Base-by-base conservation (phyloP, 2,888 invertebrate genomes). In the Acleris cristana region DNA sequence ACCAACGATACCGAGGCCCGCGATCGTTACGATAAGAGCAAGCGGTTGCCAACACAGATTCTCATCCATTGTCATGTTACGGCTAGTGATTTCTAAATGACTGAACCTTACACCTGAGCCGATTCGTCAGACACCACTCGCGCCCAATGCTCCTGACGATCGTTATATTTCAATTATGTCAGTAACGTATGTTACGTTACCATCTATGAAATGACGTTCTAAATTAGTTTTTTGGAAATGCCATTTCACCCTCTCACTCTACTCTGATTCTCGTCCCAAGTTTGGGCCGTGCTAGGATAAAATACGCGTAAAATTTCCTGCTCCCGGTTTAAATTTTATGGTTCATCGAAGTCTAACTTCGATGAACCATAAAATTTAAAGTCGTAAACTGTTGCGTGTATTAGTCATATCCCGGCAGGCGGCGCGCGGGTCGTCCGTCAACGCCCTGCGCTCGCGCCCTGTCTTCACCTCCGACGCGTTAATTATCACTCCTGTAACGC, bases 391-490 rank as follows among this genome's bases (percentile, higher is more conserved):
- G 76, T 74, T 69, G 73, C 72, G 70, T 61, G 73, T 71, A 75
- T 88, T 85, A 88, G 85, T 89, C 86, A 87, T 73, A 72, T 63
- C 68, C 69, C 70, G 67, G 71, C 69, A 70, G 66, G 71, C 67
- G 74, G 74, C 73, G 74, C 73, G 76, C 75, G 79, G 77, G 77
- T 76, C 78, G 82, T 88, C 88, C 74, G 80, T 90, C 90, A 85
- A 76, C 90, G 71, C 69, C 69, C 70, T 74, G 75, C 74, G 72
- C 73, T 70, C 73, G 70, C 72, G 74, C 72, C 81, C 79, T 84
- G 84, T 88, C 87, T 81, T 79, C 89, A 77, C 84, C 80, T 82
- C 78, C 72, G 71, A 72, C 77, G 71, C 81, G 86, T 87, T 89
- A 82, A 89, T 90, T 88, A 89, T 83, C 87, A 79, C 87, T 79